phyloP scores from a whole-genome alignment of 1,140 invertebrate species.

The Heterodera schachtii region DNA sequence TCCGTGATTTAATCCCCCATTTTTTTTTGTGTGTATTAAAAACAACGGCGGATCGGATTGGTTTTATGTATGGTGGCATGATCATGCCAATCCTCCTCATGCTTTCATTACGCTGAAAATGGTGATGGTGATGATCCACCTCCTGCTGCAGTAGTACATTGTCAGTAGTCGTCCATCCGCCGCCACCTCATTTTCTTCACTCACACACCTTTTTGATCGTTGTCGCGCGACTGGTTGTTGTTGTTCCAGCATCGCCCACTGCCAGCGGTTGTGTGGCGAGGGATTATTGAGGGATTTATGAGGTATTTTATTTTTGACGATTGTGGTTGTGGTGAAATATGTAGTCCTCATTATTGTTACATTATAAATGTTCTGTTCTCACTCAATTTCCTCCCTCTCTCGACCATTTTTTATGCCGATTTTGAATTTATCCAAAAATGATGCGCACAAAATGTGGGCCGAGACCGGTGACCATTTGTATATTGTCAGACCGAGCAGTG shows the following conservation, averaged over 20 bases:
- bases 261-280: not conserved
- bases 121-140: not conserved
- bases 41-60: not conserved
- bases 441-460: too few relatives aligned
- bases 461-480: too few relatives aligned
- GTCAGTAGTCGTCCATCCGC: too few relatives aligned
- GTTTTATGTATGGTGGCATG: not conserved
- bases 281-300: constrained; percentile 1
- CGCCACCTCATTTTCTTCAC: not conserved
- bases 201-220: not conserved
- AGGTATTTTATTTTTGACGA: not conserved
- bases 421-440: too few relatives aligned
- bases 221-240: not conserved
- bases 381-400: too few relatives aligned
- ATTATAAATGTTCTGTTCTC: not conserved
- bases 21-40: not conserved
- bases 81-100: not conserved
- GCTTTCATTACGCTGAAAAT: not conserved
- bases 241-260: not conserved
- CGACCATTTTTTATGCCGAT: too few relatives aligned
- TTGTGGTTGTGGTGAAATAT: not conserved
- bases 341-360: not conserved
- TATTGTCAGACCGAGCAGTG: too few relatives aligned
- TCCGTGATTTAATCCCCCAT: not conserved
- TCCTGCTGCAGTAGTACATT: too few relatives aligned